Percentiles rank a stretch among this genome's conserved stretches.
phyloP scores from a whole-genome alignment of 2,888 invertebrate species.

The Spialia ferax region DNA sequence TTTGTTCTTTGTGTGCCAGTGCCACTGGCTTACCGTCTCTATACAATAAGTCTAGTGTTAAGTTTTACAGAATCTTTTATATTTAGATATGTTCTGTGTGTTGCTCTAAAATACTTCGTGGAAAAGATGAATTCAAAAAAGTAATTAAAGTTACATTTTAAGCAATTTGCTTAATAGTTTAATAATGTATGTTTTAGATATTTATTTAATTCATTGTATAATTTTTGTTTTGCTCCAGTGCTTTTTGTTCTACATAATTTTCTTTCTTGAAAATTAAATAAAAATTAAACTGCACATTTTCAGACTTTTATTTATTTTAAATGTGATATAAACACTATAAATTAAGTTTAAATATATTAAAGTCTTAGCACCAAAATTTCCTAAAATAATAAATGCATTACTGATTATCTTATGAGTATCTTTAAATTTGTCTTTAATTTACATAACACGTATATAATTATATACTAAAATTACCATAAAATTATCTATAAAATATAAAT shows the following conservation, averaged over 20 bases:
- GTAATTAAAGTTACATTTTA: too few relatives aligned
- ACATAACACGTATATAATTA: not conserved
- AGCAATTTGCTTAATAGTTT: too few relatives aligned
- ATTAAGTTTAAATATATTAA: conserved; percentile 22
- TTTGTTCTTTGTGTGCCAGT: too few relatives aligned
- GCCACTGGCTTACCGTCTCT: too few relatives aligned
- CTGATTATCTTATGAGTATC: conserved; percentile 79
- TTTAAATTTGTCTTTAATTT: conserved; percentile 48
- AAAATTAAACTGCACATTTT: conserved; percentile 25
- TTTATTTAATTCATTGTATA: too few relatives aligned
- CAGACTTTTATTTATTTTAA: conserved; percentile 25
- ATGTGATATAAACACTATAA: conserved; percentile 17
- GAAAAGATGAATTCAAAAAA: too few relatives aligned
- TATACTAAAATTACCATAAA: not conserved
- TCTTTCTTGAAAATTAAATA: not conserved
- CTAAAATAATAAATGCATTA: conserved; percentile 79
- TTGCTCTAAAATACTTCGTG: too few relatives aligned
- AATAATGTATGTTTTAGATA: too few relatives aligned
- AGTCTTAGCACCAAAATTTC: conserved; percentile 48
- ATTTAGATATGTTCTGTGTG: too few relatives aligned
- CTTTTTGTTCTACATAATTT: not conserved
- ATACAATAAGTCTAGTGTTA: too few relatives aligned
- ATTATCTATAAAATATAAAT: conserved; percentile 3
- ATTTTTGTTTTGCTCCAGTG: too few relatives aligned
- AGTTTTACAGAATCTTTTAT: too few relatives aligned